phyloP scores from a whole-genome alignment of 1,140 invertebrate species.

The Sitobion miscanthi region DNA sequence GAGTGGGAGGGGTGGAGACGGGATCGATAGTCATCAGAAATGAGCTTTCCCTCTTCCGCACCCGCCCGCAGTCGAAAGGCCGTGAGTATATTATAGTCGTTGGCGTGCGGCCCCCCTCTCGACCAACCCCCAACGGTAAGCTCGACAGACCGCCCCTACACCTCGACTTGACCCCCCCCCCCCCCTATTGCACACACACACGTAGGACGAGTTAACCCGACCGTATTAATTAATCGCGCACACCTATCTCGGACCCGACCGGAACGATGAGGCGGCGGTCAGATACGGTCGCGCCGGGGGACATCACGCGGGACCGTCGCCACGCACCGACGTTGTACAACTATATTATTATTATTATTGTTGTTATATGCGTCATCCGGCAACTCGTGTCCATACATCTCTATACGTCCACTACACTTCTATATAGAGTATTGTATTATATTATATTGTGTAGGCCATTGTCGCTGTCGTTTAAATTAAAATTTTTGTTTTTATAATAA shows the following conservation, averaged over 20 bases:
- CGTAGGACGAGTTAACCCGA: not conserved
- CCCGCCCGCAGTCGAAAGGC: not conserved
- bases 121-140: too few relatives aligned
- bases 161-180: not conserved
- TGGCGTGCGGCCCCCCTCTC: not conserved
- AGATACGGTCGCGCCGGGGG: not conserved
- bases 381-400: not conserved
- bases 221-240: conserved; percentile 43
- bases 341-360: not conserved
- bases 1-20: not conserved
- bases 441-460: too few relatives aligned
- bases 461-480: too few relatives aligned
- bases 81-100: not conserved
- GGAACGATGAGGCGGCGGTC: not conserved
- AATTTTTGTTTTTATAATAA: too few relatives aligned
- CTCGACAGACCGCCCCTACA: too few relatives aligned
- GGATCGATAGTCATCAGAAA: conserved; percentile 53
- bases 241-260: conserved; percentile 9
- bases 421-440: too few relatives aligned
- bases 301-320: not conserved
- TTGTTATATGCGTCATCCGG: not conserved
- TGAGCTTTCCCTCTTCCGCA: not conserved
- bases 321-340: not conserved
- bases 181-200: too few relatives aligned
- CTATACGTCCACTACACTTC: too few relatives aligned